These are phyloP conservation scores for Zaprionus gabonicus DNA, from an alignment of 1,140 invertebrate genomes.

Conservation along the genomic window DNA sequence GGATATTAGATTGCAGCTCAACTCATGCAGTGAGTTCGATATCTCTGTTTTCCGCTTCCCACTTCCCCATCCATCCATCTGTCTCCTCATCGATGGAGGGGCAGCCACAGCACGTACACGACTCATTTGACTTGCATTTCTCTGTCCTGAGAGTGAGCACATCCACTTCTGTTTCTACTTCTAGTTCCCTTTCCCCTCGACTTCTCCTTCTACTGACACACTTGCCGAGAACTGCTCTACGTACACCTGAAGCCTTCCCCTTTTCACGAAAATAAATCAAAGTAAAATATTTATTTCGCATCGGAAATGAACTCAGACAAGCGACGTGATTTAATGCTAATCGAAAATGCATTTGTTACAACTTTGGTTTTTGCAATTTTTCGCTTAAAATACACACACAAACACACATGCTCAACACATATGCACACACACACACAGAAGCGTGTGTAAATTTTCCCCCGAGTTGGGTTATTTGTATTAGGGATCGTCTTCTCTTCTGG, in stretches of 20 bases:
- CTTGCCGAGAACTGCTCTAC: neutral
- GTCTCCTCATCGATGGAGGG: neutral
- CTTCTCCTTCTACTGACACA: slow-evolving; percentile 8
- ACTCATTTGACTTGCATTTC: slow-evolving; percentile 47
- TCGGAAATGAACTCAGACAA: slow-evolving; percentile 66
- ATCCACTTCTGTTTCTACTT: slow-evolving; percentile 1
- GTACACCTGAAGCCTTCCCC: slow-evolving; percentile 2
- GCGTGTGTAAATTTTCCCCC: neutral
- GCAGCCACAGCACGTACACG: slow-evolving; percentile 37
- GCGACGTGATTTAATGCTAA: slow-evolving; percentile 74
- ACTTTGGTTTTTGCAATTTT: slow-evolving; percentile 42
- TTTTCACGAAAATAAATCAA: slow-evolving; percentile 57
- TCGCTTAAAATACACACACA: slow-evolving; percentile 23
- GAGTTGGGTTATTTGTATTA: slow-evolving; percentile 24
- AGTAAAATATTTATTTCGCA: slow-evolving; percentile 62
- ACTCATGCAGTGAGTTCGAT: neutral
- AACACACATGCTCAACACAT: no score
- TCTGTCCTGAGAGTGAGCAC: slow-evolving; percentile 1
- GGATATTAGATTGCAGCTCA: slow-evolving; percentile 3
- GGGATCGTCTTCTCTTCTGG: slow-evolving; percentile 18
- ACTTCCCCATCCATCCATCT: no score
- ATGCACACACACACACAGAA: neutral
- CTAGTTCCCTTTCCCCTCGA: neutral
- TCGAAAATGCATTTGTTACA: slow-evolving; percentile 78
- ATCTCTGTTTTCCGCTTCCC: neutral